Conservation (phyloP, 2,113 vertebrate species). For the Peromyscus leucopus region DNA sequence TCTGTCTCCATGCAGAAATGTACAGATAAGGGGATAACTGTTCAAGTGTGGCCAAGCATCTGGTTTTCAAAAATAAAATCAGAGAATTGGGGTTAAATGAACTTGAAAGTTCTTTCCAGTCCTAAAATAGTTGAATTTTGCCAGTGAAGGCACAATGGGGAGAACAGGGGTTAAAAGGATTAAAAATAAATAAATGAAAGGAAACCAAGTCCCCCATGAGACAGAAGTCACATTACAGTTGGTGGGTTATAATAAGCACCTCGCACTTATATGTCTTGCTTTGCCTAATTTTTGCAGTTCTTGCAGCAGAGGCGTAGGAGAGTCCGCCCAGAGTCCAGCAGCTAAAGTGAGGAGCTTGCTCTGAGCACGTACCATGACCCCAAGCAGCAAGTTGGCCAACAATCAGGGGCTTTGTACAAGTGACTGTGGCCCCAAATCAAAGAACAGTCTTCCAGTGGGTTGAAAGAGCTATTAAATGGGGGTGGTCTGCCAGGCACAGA, state of each 20-base stretch:
- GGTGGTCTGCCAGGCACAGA: conserved; percentile 55
- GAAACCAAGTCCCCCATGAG: background rate
- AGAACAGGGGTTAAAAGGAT: background rate
- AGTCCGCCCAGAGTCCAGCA: background rate
- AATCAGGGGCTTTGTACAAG: conserved; percentile 74
- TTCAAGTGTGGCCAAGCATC: background rate
- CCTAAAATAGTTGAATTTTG: conserved; percentile 2
- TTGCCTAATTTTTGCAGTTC: conserved; percentile 53
- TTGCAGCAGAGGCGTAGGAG: conserved; percentile 26
- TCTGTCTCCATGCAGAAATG: background rate
- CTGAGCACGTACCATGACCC: background rate
- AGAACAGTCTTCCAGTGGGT: conserved; percentile 20
- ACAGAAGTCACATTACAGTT: background rate
- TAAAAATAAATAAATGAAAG: background rate
- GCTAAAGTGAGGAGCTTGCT: conserved; percentile 15
- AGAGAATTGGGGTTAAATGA: background rate
- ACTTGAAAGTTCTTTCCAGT: background rate
- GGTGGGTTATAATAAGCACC: conserved; percentile 41
- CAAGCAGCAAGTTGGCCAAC: conserved; percentile 33
- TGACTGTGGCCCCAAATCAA: conserved; percentile 47
- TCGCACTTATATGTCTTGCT: conserved; percentile 26
- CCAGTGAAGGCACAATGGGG: background rate
- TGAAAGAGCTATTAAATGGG: conserved; percentile 50
- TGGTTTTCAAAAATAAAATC: conserved; percentile 27
- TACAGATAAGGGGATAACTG: background rate